Conservation (phyloP, 2,113 vertebrate species). For the Melanostigma gelatinosum region DNA sequence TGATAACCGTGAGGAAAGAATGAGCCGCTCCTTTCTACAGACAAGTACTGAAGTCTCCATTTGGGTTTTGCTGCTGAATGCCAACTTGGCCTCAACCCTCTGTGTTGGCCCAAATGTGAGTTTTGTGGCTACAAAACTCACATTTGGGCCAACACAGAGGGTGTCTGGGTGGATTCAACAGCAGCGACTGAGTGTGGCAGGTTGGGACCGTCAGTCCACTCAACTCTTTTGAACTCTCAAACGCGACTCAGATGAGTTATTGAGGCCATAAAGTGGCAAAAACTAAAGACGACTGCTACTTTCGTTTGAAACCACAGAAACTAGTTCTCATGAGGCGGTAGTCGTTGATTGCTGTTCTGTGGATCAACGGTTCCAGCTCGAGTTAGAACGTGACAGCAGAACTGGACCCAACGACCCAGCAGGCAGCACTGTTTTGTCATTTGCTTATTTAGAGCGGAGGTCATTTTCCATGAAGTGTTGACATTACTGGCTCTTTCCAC, state of each 20-base stretch:
- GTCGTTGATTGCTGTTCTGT: not conserved
- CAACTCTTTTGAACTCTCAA: not conserved
- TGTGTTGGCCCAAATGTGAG: too few relatives aligned
- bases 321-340: not conserved
- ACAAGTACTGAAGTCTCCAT: conserved; percentile 20
- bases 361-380: too few relatives aligned
- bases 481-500: conserved; percentile 16
- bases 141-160: not conserved
- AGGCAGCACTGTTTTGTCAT: not conserved
- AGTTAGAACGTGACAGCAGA: not conserved
- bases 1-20: not conserved
- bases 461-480: conserved; percentile 56
- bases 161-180: not conserved
- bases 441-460: conserved; percentile 34
- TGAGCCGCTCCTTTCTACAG: conserved; percentile 13
- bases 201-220: not conserved
- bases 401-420: not conserved
- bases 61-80: conserved; percentile 19
- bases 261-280: not conserved
- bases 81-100: conserved; percentile 19
- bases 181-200: not conserved
- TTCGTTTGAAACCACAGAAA: not conserved
- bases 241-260: not conserved
- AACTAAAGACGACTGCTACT: not conserved
- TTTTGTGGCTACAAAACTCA: not conserved